Percentiles rank a stretch among this genome's conserved stretches.
Evolutionary conservation across 2,797 vertebrate species (phyloP).

Genomic region (Craterocephalus amniculus): DNA sequence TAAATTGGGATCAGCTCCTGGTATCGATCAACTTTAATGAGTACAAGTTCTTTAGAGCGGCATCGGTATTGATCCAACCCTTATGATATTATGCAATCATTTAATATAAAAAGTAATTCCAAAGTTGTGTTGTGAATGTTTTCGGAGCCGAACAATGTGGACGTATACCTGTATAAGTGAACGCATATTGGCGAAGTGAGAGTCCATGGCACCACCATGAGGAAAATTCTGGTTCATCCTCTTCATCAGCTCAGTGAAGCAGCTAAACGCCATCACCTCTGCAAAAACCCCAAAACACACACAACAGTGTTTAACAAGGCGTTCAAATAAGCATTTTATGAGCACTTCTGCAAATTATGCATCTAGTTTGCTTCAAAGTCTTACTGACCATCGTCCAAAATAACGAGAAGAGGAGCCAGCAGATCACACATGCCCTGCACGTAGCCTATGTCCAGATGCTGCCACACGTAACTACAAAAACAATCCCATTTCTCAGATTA

Average conservation of each 20-base stretch:
- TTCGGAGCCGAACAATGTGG: background rate
- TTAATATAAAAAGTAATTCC: background rate
- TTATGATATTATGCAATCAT: background rate
- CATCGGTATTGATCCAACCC: no score
- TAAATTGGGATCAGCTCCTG: no score
- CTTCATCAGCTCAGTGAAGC: slow-evolving; percentile 98
- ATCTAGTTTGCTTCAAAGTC: background rate
- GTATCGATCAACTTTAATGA: no score
- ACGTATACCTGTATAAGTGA: slow-evolving; percentile 95
- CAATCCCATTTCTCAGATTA: background rate
- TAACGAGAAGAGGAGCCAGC: slow-evolving; percentile 94
- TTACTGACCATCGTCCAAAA: slow-evolving; percentile 93
- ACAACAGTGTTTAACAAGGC: background rate
- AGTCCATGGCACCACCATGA: slow-evolving; percentile 98
- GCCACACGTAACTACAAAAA: slow-evolving; percentile 92
- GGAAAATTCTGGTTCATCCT: slow-evolving; percentile 99
- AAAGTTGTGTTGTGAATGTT: background rate
- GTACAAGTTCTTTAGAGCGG: no score
- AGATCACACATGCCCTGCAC: slow-evolving; percentile 99
- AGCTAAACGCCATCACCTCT: slow-evolving; percentile 98
- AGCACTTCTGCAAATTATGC: slow-evolving; percentile 3
- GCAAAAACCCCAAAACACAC: slow-evolving; percentile 18
- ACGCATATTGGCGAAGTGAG: slow-evolving; percentile 98
- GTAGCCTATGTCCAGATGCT: slow-evolving; percentile 95
- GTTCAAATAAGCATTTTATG: background rate